phyloP scores from a whole-genome alignment of 2,797 vertebrate genomes.

The Myotis vivesi region DNA sequence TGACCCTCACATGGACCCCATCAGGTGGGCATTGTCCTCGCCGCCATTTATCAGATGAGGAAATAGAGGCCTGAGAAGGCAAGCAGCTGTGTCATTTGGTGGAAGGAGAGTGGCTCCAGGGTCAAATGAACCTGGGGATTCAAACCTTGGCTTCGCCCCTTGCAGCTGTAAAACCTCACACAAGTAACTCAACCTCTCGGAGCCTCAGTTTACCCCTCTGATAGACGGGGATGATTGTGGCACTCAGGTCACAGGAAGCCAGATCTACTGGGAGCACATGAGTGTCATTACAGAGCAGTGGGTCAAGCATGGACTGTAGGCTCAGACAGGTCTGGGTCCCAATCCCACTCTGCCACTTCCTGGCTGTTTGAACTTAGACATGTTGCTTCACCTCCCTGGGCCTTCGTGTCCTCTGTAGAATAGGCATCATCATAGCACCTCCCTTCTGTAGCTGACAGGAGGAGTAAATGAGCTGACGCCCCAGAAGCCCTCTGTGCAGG shows the following conservation, averaged over 20 bases:
- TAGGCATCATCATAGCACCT: too few species aligned
- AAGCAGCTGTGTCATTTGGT: rapidly evolving
- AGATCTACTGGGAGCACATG: background rate
- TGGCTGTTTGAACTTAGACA: background rate
- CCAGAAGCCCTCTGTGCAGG: rapidly evolving
- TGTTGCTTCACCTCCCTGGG: background rate
- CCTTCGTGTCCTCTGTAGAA: background rate
- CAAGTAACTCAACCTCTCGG: background rate
- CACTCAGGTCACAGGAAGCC: background rate
- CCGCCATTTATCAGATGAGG: background rate
- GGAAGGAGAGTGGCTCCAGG: background rate
- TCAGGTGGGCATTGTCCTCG: background rate
- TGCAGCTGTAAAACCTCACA: rapidly evolving
- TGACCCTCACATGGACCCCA: background rate
- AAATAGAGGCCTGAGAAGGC: background rate
- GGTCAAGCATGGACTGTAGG: background rate
- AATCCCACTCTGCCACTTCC: background rate
- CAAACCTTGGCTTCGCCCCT: background rate
- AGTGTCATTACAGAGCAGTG: background rate
- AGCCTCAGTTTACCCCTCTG: slow-evolving; percentile 17
- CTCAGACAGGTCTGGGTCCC: background rate
- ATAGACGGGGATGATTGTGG: background rate
- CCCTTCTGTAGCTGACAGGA: rapidly evolving
- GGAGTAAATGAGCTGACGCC: background rate
- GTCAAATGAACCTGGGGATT: background rate